phyloP scores from a whole-genome alignment of 1,140 invertebrate genomes.

The Drosophila equinoxialis region DNA sequence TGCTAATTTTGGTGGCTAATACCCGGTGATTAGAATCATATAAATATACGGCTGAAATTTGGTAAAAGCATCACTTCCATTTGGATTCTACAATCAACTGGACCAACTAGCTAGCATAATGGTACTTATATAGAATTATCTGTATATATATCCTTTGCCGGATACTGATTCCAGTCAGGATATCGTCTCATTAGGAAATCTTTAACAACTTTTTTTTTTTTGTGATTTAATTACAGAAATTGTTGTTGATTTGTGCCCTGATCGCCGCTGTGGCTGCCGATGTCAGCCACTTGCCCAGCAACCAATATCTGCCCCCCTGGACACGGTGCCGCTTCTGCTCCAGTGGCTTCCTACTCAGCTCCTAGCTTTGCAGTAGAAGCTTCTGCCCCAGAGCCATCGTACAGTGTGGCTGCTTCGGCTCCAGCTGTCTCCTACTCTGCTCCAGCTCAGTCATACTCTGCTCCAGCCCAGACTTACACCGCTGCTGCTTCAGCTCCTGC shows the following conservation, averaged over 20 bases:
- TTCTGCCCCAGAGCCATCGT: constrained; percentile 23
- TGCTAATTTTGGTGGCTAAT: constrained; percentile 66
- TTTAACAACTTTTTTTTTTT: neutral
- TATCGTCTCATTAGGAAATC: neutral
- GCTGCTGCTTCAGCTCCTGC: constrained; percentile 48
- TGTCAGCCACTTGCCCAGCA: constrained; percentile 74
- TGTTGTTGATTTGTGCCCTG: constrained; percentile 72
- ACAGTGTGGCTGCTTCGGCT: constrained; percentile 35
- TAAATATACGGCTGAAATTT: constrained; percentile 64
- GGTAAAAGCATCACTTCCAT: constrained; percentile 70
- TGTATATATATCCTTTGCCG: neutral
- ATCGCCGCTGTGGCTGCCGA: constrained; percentile 70
- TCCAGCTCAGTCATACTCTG: constrained; percentile 21
- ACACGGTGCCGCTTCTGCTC: constrained; percentile 47
- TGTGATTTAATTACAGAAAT: constrained; percentile 55
- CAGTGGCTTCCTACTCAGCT: constrained; percentile 29
- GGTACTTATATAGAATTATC: constrained; percentile 44
- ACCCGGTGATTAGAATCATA: constrained; percentile 71
- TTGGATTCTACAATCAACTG: constrained; percentile 72
- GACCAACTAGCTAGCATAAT: constrained; percentile 71
- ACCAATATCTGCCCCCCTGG: constrained; percentile 66
- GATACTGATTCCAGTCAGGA: constrained; percentile 2
- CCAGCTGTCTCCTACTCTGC: constrained; percentile 11
- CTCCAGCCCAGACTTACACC: constrained; percentile 35
- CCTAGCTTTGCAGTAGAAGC: constrained; percentile 3